phyloP scores from a whole-genome alignment of 1,140 invertebrate genomes.

The Drosophila kanapiae region DNA sequence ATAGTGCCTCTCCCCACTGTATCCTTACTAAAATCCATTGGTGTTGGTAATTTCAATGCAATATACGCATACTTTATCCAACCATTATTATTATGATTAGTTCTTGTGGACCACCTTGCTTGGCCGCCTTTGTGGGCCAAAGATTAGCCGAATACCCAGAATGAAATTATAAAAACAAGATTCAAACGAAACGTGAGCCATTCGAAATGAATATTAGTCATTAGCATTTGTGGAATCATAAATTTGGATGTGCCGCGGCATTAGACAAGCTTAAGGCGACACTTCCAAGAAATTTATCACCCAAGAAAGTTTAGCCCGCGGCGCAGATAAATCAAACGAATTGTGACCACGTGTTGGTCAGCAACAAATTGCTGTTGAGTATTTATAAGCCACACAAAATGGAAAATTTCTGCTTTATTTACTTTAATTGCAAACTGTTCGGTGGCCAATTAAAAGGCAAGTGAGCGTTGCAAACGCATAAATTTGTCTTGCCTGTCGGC shows the following conservation, averaged over 20 bases:
- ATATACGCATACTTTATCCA: not conserved
- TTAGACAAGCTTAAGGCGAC: constrained; percentile 59
- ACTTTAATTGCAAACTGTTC: constrained; percentile 29
- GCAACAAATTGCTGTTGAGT: constrained; percentile 27
- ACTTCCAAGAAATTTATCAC: constrained; percentile 44
- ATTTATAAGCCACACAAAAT: constrained; percentile 33
- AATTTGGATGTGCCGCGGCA: constrained; percentile 41
- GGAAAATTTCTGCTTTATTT: constrained; percentile 26
- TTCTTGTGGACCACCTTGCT: constrained; percentile 11
- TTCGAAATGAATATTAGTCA: constrained; percentile 59
- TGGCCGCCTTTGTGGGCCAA: not conserved
- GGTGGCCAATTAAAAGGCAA: constrained; percentile 57
- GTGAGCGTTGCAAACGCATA: constrained; percentile 56
- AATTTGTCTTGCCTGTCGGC: constrained; percentile 73
- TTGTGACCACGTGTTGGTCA: constrained; percentile 26
- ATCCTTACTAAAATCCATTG: not conserved
- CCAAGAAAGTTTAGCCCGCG: constrained; percentile 42
- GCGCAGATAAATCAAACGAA: constrained; percentile 55
- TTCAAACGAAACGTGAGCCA: constrained; percentile 20
- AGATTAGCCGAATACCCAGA: constrained; percentile 8
- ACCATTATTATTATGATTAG: constrained; percentile 3
- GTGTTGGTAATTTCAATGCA: constrained; percentile 11
- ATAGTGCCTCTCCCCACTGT: not conserved
- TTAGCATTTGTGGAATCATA: constrained; percentile 51
- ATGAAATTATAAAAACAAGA: constrained; percentile 11